A percentile compares a stretch with the other conserved stretches of the same genome.
These are phyloP conservation scores for Etheostoma cragini DNA, from an alignment of 2,113 vertebrate species.

Conservation along the genomic window DNA sequence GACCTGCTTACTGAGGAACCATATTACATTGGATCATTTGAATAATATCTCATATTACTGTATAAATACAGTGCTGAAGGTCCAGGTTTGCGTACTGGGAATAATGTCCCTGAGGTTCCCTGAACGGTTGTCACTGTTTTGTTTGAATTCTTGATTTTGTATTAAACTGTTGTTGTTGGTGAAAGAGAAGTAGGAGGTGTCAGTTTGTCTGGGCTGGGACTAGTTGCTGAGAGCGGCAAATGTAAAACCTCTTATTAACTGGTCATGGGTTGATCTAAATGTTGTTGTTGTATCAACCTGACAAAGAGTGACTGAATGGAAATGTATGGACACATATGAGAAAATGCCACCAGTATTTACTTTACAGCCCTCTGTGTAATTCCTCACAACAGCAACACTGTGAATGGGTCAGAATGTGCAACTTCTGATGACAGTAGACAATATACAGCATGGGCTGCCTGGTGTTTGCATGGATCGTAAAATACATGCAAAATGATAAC, in stretches of 20 bases:
- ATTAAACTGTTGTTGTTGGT: too few species aligned
- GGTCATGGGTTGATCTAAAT: not conserved
- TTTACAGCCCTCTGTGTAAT: too few species aligned
- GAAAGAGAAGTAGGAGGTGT: not conserved
- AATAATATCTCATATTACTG: not conserved
- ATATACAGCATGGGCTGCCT: too few species aligned
- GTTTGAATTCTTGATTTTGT: not conserved
- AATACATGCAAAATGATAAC: too few species aligned
- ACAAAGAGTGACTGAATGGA: too few species aligned
- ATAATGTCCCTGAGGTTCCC: not conserved
- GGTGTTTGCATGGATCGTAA: too few species aligned
- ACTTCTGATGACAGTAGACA: too few species aligned
- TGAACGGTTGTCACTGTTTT: not conserved
- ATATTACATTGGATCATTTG: not conserved
- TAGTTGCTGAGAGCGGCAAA: not conserved
- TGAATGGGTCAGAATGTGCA: too few species aligned
- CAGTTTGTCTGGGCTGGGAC: not conserved
- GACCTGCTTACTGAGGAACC: slow-evolving; percentile 13
- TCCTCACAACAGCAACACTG: too few species aligned
- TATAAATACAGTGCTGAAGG: not conserved
- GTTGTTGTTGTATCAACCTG: not conserved
- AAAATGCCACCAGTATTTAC: too few species aligned
- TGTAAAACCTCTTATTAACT: not conserved
- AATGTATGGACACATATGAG: too few species aligned
- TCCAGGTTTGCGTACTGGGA: not conserved